Evolutionary conservation across 1,140 invertebrate genomes (phyloP), one percentile per base, ranked within the genome.

Genomic region (Globodera rostochiensis): DNA sequence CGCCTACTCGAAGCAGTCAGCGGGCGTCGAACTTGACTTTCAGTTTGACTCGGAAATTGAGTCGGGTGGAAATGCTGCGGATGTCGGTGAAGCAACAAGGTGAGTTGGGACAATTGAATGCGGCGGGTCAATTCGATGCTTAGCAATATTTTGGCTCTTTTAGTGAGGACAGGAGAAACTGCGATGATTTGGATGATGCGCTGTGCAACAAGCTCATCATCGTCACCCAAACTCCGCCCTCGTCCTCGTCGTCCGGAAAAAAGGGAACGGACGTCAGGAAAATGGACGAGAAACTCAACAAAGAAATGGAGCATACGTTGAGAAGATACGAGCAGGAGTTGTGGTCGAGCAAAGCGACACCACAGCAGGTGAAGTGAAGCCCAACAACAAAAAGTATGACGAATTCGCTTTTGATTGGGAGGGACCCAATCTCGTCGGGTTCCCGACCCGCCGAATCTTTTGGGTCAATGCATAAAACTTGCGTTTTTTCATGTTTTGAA

Each of bases 231-330:
- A 93, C 92, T 90, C 84, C 81, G 89, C 19, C 90, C 90, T 13
- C 90, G 90, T 73, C 36, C 36, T 36, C 81, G 92, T 73, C 50
- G 7, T 53, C 81, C 92, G 5, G 91, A 91, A 75, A 66, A 21
- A n/a, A 11, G 15, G 50, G 77, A 13, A 8, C 13, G 5, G 60
- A 71, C 9, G 60, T 6, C 15, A 85, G 75, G 64, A 36, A 80
- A 49, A 36, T 45, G 21, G 69, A 21, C 13, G 67, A 74, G 45
- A 95, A 96, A 92, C 96, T 98, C 91, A 95, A 94, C 8, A 94
- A 97, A 90, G 96, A 98, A 88, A 98, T 99, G 84, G 96, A 97
- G 88, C 95, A 98, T 91, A 96, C 96, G 9, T 92, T 99, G 7
- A 94, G 93, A 88, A 95, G 95, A 88, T 99, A 98, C 89, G 96